Conservation (phyloP, 1,140 invertebrate genomes). For the Tetramorium parvispinum region DNA sequence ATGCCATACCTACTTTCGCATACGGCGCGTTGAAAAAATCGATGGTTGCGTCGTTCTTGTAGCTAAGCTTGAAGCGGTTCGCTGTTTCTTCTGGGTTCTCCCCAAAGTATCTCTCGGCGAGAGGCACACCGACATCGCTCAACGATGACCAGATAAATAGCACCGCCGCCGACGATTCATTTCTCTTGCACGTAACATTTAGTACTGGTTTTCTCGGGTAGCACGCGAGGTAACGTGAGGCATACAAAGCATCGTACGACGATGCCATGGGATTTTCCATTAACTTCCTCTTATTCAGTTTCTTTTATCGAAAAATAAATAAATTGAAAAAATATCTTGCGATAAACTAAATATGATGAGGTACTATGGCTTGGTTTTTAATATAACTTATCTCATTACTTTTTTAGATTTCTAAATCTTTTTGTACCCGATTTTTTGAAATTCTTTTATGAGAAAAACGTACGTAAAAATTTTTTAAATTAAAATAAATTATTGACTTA, state of each 20-base stretch:
- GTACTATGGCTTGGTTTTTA: neutral
- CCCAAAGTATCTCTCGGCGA: slow-evolving; percentile 12
- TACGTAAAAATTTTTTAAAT: neutral
- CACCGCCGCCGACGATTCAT: slow-evolving; percentile 35
- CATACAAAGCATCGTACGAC: slow-evolving; percentile 8
- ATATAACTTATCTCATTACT: neutral
- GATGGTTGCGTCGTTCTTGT: slow-evolving; percentile 21
- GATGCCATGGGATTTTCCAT: slow-evolving; percentile 7
- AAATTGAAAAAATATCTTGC: neutral
- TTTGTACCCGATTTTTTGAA: neutral
- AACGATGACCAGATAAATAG: slow-evolving; percentile 46
- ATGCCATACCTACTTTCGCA: slow-evolving; percentile 26
- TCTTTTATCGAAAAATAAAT: slow-evolving; percentile 3
- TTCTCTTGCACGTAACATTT: slow-evolving; percentile 54
- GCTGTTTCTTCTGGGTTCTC: neutral
- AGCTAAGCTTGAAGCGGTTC: slow-evolving; percentile 16
- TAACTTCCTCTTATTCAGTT: neutral
- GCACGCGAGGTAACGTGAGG: neutral
- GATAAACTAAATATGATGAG: neutral
- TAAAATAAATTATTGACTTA: neutral
- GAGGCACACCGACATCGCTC: slow-evolving; percentile 22
- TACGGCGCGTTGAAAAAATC: slow-evolving; percentile 53
- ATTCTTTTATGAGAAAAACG: neutral
- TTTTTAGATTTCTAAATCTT: neutral
- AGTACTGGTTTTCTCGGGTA: slow-evolving; percentile 36